Percentiles rank a stretch among this genome's conserved stretches.
These are phyloP conservation scores for Columba janthina DNA, from an alignment of 2,113 vertebrate genomes.

Conservation along the genomic window DNA sequence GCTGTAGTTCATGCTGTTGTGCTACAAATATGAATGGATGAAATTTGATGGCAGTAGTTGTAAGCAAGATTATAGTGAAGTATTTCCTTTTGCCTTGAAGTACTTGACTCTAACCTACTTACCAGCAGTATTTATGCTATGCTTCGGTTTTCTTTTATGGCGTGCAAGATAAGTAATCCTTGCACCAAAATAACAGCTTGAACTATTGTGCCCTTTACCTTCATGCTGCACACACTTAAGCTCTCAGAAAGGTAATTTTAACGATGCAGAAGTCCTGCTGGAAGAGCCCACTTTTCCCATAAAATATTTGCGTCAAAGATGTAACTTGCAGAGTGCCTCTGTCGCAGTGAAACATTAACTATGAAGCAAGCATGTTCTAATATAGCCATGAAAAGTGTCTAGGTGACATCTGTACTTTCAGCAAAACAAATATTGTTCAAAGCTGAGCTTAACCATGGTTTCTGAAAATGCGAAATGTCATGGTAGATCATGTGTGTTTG, in stretches of 20 bases:
- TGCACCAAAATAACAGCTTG: not conserved
- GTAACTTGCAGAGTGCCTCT: not conserved
- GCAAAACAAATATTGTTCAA: conserved; percentile 23
- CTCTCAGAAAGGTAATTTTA: not conserved
- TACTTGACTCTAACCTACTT: not conserved
- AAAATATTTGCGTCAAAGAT: not conserved
- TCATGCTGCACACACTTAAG: not conserved
- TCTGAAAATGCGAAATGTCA: not conserved
- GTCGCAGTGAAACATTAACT: conserved; percentile 29
- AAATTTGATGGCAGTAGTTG: not conserved
- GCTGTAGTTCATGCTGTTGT: not conserved
- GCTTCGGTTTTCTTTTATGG: not conserved
- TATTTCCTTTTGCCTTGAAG: not conserved
- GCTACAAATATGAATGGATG: not conserved
- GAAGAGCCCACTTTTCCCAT: not conserved
- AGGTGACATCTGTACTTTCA: conserved; percentile 8
- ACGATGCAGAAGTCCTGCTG: not conserved
- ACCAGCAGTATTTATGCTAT: not conserved
- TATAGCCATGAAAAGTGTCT: not conserved
- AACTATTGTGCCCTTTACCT: not conserved
- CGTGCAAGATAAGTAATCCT: not conserved
- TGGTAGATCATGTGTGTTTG: not conserved
- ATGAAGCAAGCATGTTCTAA: not conserved
- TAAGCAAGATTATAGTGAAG: not conserved
- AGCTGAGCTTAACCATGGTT: not conserved